phyloP scores from a whole-genome alignment of 2,888 invertebrate genomes.

The Calliscelio sp. region DNA sequence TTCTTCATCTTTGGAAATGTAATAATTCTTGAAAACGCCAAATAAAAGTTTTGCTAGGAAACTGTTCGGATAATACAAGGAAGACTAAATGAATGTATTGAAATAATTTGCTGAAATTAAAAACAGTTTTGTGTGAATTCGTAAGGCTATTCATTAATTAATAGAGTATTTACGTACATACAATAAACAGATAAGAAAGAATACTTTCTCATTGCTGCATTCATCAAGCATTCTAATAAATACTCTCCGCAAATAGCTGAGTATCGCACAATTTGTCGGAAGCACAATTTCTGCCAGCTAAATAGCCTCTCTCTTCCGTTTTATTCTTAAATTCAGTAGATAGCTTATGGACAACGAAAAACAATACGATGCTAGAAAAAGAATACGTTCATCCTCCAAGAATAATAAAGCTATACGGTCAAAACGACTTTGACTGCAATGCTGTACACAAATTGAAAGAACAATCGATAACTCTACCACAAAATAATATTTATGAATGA shows the following conservation, averaged over 20 bases:
- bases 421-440: conserved; percentile 28
- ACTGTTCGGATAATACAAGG: too few species aligned
- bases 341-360: conserved; percentile 54
- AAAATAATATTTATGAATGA: conserved; percentile 4
- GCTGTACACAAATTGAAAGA: conserved; percentile 33
- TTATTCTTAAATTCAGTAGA: conserved; percentile 62
- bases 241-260: conserved; percentile 41
- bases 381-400: conserved; percentile 50
- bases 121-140: background rate
- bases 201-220: conserved; percentile 39
- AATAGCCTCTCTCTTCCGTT: conserved; percentile 55
- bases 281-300: conserved; percentile 60
- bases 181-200: background rate
- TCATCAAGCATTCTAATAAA: conserved; percentile 42
- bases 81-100: too few species aligned
- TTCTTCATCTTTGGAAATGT: too few species aligned
- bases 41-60: too few species aligned
- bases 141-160: too few species aligned
- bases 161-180: too few species aligned
- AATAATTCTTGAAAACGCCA: too few species aligned
- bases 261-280: conserved; percentile 53
- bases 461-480: conserved; percentile 25
- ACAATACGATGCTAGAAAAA: conserved; percentile 57
- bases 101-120: too few species aligned
- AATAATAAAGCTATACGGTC: conserved; percentile 53